Evolutionary conservation across 2,888 invertebrate genomes (phyloP).

Genomic region (Caenorhabditis becei): DNA sequence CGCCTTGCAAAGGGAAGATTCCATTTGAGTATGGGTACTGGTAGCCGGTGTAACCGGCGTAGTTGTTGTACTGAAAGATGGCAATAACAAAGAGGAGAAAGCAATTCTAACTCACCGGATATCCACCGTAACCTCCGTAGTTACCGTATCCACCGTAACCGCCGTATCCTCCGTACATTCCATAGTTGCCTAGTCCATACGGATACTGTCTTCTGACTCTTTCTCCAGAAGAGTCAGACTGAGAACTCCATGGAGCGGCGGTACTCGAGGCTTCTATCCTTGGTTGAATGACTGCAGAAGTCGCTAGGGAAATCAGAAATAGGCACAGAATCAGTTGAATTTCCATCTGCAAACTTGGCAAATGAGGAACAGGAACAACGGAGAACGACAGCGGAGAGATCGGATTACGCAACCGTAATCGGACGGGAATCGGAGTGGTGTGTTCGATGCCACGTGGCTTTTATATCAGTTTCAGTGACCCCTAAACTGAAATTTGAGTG

Average conservation of each 20-base stretch:
- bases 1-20: constrained; percentile 56
- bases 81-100: neutral
- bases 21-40: constrained; percentile 49
- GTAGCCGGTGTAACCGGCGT: constrained; percentile 44
- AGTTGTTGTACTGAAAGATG: constrained; percentile 20
- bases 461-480: neutral
- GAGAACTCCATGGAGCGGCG: constrained; percentile 21
- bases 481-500: neutral
- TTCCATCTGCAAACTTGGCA: constrained; percentile 18
- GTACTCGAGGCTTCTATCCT: neutral
- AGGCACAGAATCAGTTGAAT: neutral
- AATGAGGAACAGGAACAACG: too few species aligned
- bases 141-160: constrained; percentile 49
- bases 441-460: neutral
- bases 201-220: constrained; percentile 57
- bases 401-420: constrained; percentile 10
- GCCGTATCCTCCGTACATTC: constrained; percentile 39
- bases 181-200: constrained; percentile 36
- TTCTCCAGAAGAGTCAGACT: constrained; percentile 23
- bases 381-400: too few species aligned
- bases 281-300: constrained; percentile 15
- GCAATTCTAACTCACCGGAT: constrained; percentile 35
- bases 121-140: constrained; percentile 30
- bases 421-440: neutral
- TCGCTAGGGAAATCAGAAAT: neutral